Conservation (phyloP, 2,113 vertebrate species). For the Hemicordylus capensis region DNA sequence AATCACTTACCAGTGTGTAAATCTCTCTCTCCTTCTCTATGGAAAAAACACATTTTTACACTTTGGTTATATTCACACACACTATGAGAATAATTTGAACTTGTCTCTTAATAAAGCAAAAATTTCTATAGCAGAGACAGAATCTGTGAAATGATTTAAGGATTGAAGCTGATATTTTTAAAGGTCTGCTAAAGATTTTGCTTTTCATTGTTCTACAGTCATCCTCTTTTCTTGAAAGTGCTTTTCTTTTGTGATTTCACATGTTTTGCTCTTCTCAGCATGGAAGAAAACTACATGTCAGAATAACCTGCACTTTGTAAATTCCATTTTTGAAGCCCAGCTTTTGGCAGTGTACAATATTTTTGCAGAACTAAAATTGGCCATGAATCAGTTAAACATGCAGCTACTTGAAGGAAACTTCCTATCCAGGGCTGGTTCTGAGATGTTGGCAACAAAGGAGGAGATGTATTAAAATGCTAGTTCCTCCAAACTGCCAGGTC, state of each 20-base stretch:
- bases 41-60: conserved; percentile 30
- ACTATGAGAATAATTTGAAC: conserved; percentile 46
- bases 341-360: background rate
- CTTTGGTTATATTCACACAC: conserved; percentile 49
- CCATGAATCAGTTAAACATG: background rate
- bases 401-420: conserved; percentile 1
- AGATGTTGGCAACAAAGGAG: background rate
- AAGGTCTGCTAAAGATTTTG: conserved; percentile 32
- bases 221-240: accelerated
- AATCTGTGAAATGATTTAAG: conserved; percentile 38
- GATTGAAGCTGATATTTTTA: conserved; percentile 41
- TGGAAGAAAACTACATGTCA: conserved; percentile 12
- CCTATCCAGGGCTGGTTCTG: background rate
- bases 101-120: conserved; percentile 41
- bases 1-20: conserved; percentile 29
- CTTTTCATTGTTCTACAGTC: conserved; percentile 46
- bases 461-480: background rate
- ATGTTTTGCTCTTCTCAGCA: background rate
- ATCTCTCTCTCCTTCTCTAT: conserved; percentile 8
- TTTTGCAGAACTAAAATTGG: background rate
- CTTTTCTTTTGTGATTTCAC: conserved; percentile 28
- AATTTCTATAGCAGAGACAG: conserved; percentile 48
- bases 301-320: background rate
- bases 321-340: background rate
- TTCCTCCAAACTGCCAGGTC: background rate